Evolutionary conservation across 2,888 invertebrate genomes (phyloP).

Genomic region (Amphipyra tragopoginis): DNA sequence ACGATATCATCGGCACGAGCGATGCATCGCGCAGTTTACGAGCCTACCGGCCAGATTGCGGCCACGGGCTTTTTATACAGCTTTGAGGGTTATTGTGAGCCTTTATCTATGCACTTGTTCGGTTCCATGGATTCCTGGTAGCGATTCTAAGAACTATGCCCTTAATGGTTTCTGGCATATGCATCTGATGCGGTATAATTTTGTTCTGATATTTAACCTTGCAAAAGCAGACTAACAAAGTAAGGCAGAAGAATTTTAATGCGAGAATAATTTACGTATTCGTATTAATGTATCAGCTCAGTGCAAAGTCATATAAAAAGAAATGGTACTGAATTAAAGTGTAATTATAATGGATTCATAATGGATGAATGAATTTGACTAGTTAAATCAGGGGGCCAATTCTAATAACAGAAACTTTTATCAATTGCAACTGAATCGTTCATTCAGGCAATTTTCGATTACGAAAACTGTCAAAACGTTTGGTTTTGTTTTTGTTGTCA

Average conservation of each 20-base stretch:
- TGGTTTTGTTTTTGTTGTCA: too few relatives aligned
- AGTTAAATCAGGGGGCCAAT: too few relatives aligned
- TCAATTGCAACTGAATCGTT: too few relatives aligned
- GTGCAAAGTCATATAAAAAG: neutral
- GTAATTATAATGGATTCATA: too few relatives aligned
- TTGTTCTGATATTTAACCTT: slow-evolving; percentile 5
- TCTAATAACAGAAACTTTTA: too few relatives aligned
- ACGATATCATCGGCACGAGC: slow-evolving; percentile 82
- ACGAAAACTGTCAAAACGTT: too few relatives aligned
- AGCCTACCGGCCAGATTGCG: slow-evolving; percentile 63
- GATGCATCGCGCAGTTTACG: slow-evolving; percentile 79
- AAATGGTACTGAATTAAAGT: too few relatives aligned
- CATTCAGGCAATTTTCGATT: too few relatives aligned
- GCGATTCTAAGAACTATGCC: slow-evolving; percentile 19
- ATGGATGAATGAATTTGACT: too few relatives aligned
- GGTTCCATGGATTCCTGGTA: slow-evolving; percentile 45
- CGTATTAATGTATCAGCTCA: neutral
- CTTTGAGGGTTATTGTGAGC: slow-evolving; percentile 30
- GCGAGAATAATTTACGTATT: too few relatives aligned
- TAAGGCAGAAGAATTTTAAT: too few relatives aligned
- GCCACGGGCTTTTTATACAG: slow-evolving; percentile 49
- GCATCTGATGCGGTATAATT: slow-evolving; percentile 14
- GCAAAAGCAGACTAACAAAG: neutral
- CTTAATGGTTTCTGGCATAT: slow-evolving; percentile 18
- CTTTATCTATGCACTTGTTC: slow-evolving; percentile 51